phyloP scores from a whole-genome alignment of 2,797 vertebrate species.

The Numenius phaeopus region DNA sequence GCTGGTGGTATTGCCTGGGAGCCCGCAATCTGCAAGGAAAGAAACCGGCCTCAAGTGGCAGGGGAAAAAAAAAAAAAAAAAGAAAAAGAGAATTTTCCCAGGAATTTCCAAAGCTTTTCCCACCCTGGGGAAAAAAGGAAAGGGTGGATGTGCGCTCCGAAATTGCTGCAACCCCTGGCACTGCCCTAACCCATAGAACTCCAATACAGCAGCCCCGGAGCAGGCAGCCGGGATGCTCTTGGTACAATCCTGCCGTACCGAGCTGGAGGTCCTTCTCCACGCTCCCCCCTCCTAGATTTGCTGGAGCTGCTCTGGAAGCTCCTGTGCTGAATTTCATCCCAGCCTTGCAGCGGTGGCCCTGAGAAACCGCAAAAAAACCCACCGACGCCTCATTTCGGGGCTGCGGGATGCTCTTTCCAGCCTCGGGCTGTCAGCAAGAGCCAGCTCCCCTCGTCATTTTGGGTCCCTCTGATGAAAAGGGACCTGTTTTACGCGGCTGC shows the following conservation, averaged over 20 bases:
- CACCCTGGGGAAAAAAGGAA: not conserved
- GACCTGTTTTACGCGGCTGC: not conserved
- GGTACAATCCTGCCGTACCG: not conserved
- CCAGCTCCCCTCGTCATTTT: not conserved
- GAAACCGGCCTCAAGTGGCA: not conserved
- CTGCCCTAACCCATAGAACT: rapidly evolving
- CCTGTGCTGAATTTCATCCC: not conserved
- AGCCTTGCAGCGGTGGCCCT: not conserved
- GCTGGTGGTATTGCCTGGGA: not conserved
- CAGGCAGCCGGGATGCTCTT: not conserved
- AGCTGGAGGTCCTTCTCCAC: not conserved
- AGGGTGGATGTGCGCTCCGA: not conserved
- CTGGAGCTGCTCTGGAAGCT: not conserved
- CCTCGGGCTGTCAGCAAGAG: not conserved
- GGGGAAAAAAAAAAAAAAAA: not conserved
- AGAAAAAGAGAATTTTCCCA: not conserved
- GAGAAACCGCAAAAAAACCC: constrained; percentile 18
- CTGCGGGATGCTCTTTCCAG: not conserved
- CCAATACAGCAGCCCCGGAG: rapidly evolving
- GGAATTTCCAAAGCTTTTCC: not conserved
- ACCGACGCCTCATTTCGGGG: not conserved
- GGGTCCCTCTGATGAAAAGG: not conserved
- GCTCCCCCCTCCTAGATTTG: not conserved
- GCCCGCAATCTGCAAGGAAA: not conserved
- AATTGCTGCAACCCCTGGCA: not conserved